Evolutionary conservation across 2,113 vertebrate species (phyloP).

Genomic region (Gobiocypris rarus): DNA sequence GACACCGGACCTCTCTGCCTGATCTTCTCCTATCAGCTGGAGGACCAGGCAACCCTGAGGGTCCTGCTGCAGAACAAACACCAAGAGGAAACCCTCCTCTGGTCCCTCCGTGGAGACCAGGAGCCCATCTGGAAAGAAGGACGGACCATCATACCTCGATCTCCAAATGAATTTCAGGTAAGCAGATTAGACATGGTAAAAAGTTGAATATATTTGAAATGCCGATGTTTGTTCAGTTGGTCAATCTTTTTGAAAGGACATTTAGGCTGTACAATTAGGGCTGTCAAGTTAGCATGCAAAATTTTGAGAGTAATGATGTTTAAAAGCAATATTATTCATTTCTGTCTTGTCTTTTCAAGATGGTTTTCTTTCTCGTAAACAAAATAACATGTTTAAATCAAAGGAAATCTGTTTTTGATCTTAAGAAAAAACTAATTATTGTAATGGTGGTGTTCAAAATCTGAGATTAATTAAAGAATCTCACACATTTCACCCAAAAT

Average conservation of each 20-base stretch:
- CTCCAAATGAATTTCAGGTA: slow-evolving; percentile 89
- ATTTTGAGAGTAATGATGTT: no score
- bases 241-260: neutral
- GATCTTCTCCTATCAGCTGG: slow-evolving; percentile 90
- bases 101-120: slow-evolving; percentile 87
- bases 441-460: neutral
- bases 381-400: neutral
- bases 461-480: neutral
- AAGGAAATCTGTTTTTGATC: neutral
- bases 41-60: slow-evolving; percentile 82
- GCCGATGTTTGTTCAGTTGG: neutral
- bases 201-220: neutral
- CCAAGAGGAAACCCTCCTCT: slow-evolving; percentile 86
- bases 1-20: slow-evolving; percentile 88
- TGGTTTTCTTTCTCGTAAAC: neutral
- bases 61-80: slow-evolving; percentile 82
- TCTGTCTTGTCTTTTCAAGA: no score
- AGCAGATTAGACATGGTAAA: neutral
- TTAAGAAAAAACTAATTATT: neutral
- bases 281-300: no score
- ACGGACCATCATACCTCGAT: slow-evolving; percentile 88
- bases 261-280: no score
- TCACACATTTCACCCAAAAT: no score
- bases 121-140: slow-evolving; percentile 90
- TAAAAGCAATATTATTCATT: no score